Evolutionary conservation across 1,140 invertebrate species (phyloP), one percentile per base, ranked within the genome.

Genomic region (Micrasema minimum): DNA sequence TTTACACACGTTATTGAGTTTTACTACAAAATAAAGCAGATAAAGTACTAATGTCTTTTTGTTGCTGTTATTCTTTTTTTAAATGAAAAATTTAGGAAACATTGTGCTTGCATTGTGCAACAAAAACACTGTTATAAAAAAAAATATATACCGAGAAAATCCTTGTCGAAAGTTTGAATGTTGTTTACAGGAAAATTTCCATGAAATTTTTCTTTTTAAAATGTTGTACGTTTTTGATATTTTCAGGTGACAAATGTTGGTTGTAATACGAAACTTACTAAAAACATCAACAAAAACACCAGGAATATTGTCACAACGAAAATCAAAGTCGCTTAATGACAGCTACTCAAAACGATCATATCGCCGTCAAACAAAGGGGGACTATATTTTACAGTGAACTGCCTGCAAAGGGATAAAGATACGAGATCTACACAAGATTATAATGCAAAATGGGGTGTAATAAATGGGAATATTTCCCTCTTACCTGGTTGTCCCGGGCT

Each of bases 241-340:
- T 51, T 51, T 22, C 3, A 51, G 3, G 22, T 11, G 26, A 31
- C 26, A 31, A 7, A 7, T 31, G 48, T 22, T 12, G 10, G 20
- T 6, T 23, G 48, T 51, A 22, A 51, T 18, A 22, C 48, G 16
- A 51, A 51, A 22, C 48, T 23, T 3, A 12, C 0, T 10, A 51
- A 51, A 51, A 14, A 23, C 6, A 51, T 14, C 9, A 37, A 31
- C 26, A 31, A 41, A 59, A 59, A 59, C 7, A 22, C 10, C 35
- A 2, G 35, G 1, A 22, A 41, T 9, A 59, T 38, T 38, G 38
- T 14, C 37, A 1, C 48, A 20, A 51, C 41, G 46, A 66, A 20
- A 51, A 37, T 50, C 46, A 51, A 37, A 66, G 62, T 66, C 62
- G 31, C 46, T 66, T 31, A 66, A 51, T 66, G 62, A 66, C 62